Evolutionary conservation across 2,113 vertebrate species (phyloP), one percentile per base, ranked within the genome.

Genomic region (Nothobranchius furzeri): DNA sequence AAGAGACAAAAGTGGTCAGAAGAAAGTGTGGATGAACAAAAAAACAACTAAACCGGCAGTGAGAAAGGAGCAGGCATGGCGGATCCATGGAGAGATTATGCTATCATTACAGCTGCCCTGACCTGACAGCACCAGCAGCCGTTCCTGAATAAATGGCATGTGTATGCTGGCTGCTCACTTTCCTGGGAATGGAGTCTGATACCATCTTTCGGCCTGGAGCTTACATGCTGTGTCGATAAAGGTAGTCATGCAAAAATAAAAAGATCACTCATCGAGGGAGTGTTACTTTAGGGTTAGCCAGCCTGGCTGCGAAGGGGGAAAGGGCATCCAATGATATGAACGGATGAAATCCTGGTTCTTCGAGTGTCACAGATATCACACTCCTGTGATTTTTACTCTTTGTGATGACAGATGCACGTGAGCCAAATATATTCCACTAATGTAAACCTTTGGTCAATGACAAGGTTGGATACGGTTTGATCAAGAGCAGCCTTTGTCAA

Each of bases 221-320:
- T 81, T 64, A 81, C 68, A 85, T 71, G 65, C 73, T 73, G 30
- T 62, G 75, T 84, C 76, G 58, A 89, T 89, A 85, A 86, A 89
- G 70, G 81, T 69, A 12, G 61, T 79, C 87, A 89, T 88, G 86
- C 83, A 88, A 87, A 86, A 87, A 90, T 90, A 90, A 89, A 89
- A 76, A 87, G 86, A 87, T 90, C 85, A 82, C 80, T 82, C 88
- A 85, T 77, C 12, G 60, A 79, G 76, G 68, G 84, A 84, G 75
- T 76, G 82, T 78, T 87, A 82, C 83, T 87, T 81, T 72, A 82
- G 89, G 85, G 86, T 84, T 82, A 88, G 60, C 35, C 68, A 58
- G 78, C 56, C 68, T 75, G 68, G 75, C 68, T 78, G 66, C 68
- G 82, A 76, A 73, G 63, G 53, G 54, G 68, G 20, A 81, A 75